Evolutionary conservation across 2,888 invertebrate species (phyloP).

Genomic region (Trichacis sp.): DNA sequence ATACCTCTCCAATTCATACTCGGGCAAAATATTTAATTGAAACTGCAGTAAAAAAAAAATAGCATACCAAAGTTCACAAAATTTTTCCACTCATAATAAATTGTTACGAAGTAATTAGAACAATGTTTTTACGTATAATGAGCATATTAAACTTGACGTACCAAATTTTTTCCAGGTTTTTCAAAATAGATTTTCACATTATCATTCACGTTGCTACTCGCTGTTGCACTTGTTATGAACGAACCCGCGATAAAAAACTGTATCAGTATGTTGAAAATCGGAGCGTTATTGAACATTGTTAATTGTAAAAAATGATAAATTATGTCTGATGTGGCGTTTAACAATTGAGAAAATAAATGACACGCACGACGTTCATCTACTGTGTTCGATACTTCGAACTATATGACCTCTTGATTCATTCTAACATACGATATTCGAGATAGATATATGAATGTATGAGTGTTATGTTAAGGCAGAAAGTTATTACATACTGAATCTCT

Average conservation of each 20-base stretch:
- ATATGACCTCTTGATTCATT: constrained; percentile 41
- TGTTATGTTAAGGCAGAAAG: no score
- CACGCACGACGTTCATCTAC: constrained; percentile 28
- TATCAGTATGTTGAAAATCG: no score
- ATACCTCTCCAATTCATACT: constrained; percentile 54
- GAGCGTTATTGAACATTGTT: no score
- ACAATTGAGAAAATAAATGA: constrained; percentile 32
- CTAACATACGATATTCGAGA: constrained; percentile 33
- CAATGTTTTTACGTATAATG: no score
- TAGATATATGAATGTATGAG: constrained; percentile 27
- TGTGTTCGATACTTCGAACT: constrained; percentile 29
- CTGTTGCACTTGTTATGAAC: neutral
- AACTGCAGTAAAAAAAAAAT: constrained; percentile 36
- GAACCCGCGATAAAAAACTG: neutral
- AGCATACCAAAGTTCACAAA: neutral
- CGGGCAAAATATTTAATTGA: constrained; percentile 52
- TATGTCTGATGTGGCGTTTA: no score
- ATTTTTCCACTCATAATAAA: neutral
- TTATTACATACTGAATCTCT: no score
- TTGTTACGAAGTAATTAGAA: no score
- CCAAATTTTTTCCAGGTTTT: constrained; percentile 40
- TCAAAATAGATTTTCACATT: constrained; percentile 45
- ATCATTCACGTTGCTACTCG: neutral
- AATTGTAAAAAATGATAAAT: no score
- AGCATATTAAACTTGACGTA: constrained; percentile 8